These are phyloP conservation scores for Salvelinus sp. DNA, from an alignment of 2,113 vertebrate species.

Conservation along the genomic window DNA sequence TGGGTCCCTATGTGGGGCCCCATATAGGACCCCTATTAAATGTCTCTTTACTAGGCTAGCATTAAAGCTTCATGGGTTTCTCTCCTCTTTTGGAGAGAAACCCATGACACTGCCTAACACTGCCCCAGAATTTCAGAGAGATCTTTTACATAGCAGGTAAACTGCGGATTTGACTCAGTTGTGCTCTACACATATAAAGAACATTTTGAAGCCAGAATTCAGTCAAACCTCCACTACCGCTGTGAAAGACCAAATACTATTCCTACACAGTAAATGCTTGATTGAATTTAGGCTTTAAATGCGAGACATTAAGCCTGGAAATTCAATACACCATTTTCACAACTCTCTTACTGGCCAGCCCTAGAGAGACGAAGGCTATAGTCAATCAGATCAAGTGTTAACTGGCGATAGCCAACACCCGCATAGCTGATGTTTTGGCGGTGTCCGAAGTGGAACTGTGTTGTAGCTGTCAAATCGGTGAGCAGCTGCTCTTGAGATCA, in stretches of 20 bases:
- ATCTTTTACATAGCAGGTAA: constrained; percentile 16
- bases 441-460: no score
- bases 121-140: constrained; percentile 45
- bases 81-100: constrained; percentile 22
- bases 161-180: no score
- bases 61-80: constrained; percentile 15
- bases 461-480: no score
- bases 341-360: constrained; percentile 38
- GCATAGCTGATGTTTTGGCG: no score
- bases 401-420: no score
- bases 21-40: constrained; percentile 31
- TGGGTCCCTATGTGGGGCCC: constrained; percentile 43
- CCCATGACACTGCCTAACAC: constrained; percentile 41
- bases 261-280: constrained; percentile 40
- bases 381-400: no score
- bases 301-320: constrained; percentile 49
- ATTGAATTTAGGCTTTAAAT: constrained; percentile 39
- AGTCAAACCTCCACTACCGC: constrained; percentile 30
- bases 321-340: constrained; percentile 25
- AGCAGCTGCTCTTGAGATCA: no score
- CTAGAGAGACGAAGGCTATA: constrained; percentile 26
- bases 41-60: constrained; percentile 15
- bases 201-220: constrained; percentile 51
- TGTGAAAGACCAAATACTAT: constrained; percentile 33
- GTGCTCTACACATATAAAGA: constrained; percentile 30